These are phyloP conservation scores for Gymnothorax javanicus DNA, from an alignment of 2,797 vertebrate species.

Conservation along the genomic window DNA sequence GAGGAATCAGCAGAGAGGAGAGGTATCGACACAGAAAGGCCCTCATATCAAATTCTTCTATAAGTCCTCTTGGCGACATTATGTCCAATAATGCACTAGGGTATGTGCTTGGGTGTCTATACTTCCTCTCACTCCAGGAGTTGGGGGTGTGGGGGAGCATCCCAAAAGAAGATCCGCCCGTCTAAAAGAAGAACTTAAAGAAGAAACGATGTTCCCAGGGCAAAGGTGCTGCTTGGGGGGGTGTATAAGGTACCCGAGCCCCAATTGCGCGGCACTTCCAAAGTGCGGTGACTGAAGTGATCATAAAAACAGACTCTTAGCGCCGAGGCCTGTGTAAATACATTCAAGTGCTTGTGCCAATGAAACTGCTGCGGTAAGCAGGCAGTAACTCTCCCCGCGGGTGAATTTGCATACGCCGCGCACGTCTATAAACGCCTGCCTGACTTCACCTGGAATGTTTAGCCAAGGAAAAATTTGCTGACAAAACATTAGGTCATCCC, in stretches of 20 bases:
- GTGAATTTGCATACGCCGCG: slow-evolving; percentile 19
- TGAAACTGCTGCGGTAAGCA: background rate
- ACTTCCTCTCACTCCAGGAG: background rate
- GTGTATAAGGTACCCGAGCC: background rate
- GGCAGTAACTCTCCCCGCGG: slow-evolving; percentile 11
- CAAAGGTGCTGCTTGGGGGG: background rate
- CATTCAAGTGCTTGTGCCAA: background rate
- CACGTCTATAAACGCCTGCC: slow-evolving; percentile 35
- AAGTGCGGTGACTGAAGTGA: background rate
- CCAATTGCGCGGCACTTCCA: background rate
- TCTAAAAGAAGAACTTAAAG: too few species aligned
- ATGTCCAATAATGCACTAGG: background rate
- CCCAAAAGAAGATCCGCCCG: background rate
- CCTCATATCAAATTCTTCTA: background rate
- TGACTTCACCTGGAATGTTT: slow-evolving; percentile 32
- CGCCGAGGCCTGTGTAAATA: background rate
- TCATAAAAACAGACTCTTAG: background rate
- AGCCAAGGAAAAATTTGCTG: slow-evolving; percentile 23
- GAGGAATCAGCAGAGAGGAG: background rate
- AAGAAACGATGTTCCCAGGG: background rate
- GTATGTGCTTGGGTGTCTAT: background rate
- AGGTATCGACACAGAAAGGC: background rate
- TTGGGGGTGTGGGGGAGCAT: background rate
- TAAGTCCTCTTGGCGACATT: background rate
- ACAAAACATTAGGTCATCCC: background rate